Percentiles rank a stretch among this genome's conserved stretches.
Conservation (phyloP, 2,888 invertebrate species). For the Caprella mutica region DNA sequence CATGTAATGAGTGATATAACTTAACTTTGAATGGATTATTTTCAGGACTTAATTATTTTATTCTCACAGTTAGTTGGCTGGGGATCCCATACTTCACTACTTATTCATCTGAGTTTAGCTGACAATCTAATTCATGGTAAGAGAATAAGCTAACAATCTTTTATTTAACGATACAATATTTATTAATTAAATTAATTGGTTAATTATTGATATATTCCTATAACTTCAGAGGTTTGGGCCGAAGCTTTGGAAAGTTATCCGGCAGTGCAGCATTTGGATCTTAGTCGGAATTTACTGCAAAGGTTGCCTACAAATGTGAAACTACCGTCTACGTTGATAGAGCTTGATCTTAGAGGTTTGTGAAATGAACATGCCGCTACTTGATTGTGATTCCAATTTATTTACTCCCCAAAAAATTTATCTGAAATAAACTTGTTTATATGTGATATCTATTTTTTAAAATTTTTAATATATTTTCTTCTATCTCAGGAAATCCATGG, state of each 20-base stretch:
- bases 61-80: no score
- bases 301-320: slow-evolving; percentile 5
- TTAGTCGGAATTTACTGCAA: slow-evolving; percentile 31
- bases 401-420: no score
- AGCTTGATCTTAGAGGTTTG: slow-evolving; percentile 24
- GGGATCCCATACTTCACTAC: no score
- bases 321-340: slow-evolving; percentile 8
- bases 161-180: neutral
- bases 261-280: slow-evolving; percentile 31
- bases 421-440: no score
- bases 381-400: neutral
- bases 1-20: neutral
- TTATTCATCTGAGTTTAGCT: slow-evolving; percentile 65
- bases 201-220: neutral
- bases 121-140: slow-evolving; percentile 57
- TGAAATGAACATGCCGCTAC: no score
- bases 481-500: slow-evolving; percentile 25
- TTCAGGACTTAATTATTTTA: no score
- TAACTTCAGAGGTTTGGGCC: slow-evolving; percentile 15
- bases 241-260: slow-evolving; percentile 19
- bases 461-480: neutral
- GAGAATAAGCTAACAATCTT: slow-evolving; percentile 42
- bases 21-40: no score
- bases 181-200: no score
- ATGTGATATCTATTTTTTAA: neutral